Percentiles rank a stretch among this genome's conserved stretches.
Evolutionary conservation across 2,888 invertebrate genomes (phyloP).

Genomic region (Trichogramma dendrolimi): DNA sequence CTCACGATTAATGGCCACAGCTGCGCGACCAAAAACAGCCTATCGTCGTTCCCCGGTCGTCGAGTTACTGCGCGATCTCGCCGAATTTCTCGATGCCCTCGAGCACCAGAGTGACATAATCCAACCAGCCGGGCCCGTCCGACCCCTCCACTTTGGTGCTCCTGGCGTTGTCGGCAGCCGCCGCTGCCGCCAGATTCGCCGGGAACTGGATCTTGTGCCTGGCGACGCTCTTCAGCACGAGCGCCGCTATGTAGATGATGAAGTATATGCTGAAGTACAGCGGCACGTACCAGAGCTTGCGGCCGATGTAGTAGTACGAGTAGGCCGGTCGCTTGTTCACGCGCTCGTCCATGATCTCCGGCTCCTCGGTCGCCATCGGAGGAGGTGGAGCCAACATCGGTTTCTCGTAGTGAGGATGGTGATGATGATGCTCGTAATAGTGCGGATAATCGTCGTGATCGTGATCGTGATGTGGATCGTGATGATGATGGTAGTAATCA

Average conservation of each 20-base stretch:
- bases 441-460: slow-evolving; percentile 48
- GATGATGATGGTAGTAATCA: slow-evolving; percentile 47
- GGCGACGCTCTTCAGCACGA: slow-evolving; percentile 68
- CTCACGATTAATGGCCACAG: too few relatives aligned
- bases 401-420: slow-evolving; percentile 47
- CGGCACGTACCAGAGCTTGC: slow-evolving; percentile 72
- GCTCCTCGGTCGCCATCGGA: slow-evolving; percentile 47
- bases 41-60: too few relatives aligned
- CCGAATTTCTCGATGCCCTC: slow-evolving; percentile 37
- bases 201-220: slow-evolving; percentile 65
- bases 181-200: slow-evolving; percentile 39
- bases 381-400: slow-evolving; percentile 28
- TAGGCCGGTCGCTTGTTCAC: slow-evolving; percentile 52
- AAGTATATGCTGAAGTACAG: slow-evolving; percentile 70
- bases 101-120: slow-evolving; percentile 35
- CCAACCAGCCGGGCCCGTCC: slow-evolving; percentile 36
- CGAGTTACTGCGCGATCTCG: not conserved
- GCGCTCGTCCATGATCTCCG: slow-evolving; percentile 47
- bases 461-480: slow-evolving; percentile 45
- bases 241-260: slow-evolving; percentile 64
- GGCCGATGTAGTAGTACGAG: slow-evolving; percentile 72
- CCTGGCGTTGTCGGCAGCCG: slow-evolving; percentile 29
- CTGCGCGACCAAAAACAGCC: too few relatives aligned
- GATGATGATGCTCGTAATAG: slow-evolving; percentile 47
- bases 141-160: slow-evolving; percentile 25